phyloP scores from a whole-genome alignment of 1,140 invertebrate genomes.

The Arctopsyche grandis region DNA sequence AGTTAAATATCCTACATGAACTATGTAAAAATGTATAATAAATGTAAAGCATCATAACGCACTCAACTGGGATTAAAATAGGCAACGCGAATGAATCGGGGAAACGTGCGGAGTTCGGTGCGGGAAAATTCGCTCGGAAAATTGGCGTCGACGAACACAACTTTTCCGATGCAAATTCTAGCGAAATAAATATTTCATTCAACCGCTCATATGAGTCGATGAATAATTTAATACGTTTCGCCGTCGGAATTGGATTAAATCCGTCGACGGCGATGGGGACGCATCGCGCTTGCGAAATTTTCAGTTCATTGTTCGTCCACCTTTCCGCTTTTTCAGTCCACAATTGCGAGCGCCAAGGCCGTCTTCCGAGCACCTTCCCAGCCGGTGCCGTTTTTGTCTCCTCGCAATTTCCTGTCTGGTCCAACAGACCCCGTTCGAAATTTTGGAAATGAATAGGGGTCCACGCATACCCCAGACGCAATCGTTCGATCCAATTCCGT shows the following conservation, averaged over 20 bases:
- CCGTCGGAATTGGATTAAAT: conserved; percentile 34
- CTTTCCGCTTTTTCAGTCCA: not conserved
- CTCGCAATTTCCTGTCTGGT: conserved; percentile 30
- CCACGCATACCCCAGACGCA: not conserved
- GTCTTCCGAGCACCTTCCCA: not conserved
- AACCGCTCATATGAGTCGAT: conserved; percentile 18
- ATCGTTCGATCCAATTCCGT: conserved; percentile 8
- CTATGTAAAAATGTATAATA: too few relatives aligned
- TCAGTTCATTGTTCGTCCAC: conserved; percentile 12
- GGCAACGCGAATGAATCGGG: too few relatives aligned
- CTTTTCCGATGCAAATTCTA: conserved; percentile 2
- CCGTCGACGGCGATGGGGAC: not conserved
- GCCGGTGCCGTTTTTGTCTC: not conserved
- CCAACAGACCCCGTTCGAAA: not conserved
- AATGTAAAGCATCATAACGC: not conserved
- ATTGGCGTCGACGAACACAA: too few relatives aligned
- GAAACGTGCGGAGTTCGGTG: too few relatives aligned
- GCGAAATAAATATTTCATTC: conserved; percentile 20
- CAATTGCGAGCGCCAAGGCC: not conserved
- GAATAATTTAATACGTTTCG: conserved; percentile 26
- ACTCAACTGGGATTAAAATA: too few relatives aligned
- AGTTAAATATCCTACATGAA: too few relatives aligned
- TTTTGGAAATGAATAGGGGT: conserved; percentile 6
- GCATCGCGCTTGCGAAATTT: conserved; percentile 27
- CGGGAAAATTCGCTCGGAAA: too few relatives aligned